Conservation (phyloP, 2,797 vertebrate species). For the Harpagifer antarcticus region DNA sequence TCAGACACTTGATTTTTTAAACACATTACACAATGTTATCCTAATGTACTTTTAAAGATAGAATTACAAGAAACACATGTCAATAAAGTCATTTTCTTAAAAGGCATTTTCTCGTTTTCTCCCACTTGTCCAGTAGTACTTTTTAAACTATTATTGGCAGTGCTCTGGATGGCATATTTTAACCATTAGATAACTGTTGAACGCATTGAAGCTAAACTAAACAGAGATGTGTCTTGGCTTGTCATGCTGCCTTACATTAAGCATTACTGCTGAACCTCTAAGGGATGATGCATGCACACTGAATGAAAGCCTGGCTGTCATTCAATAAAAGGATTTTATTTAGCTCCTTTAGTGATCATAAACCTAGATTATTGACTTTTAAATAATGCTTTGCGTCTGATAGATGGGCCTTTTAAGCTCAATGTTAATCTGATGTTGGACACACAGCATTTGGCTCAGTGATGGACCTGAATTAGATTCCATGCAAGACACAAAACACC, state of each 20-base stretch:
- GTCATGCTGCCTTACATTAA: conserved; percentile 43
- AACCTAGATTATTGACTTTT: conserved; percentile 74
- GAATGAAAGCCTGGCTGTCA: conserved; percentile 7
- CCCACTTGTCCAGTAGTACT: neutral
- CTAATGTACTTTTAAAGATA: neutral
- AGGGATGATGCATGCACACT: conserved; percentile 25
- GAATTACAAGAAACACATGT: neutral
- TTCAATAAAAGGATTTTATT: conserved; percentile 9
- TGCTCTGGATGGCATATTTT: conserved; percentile 34
- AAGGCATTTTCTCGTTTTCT: neutral
- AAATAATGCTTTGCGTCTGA: conserved; percentile 73
- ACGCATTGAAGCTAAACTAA: conserved; percentile 32
- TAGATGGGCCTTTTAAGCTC: conserved; percentile 69
- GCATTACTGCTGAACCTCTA: conserved; percentile 34
- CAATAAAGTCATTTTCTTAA: neutral
- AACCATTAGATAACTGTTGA: conserved; percentile 43
- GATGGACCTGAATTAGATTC: conserved; percentile 7
- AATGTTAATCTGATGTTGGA: conserved; percentile 49
- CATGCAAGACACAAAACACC: neutral
- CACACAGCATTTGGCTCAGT: neutral
- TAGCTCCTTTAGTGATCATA: conserved; percentile 30
- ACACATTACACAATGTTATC: neutral
- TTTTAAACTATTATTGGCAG: conserved; percentile 14
- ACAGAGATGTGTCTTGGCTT: conserved; percentile 52
- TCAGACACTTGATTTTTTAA: neutral